phyloP scores from a whole-genome alignment of 2,113 vertebrate genomes.

The Muntiacus reevesi region DNA sequence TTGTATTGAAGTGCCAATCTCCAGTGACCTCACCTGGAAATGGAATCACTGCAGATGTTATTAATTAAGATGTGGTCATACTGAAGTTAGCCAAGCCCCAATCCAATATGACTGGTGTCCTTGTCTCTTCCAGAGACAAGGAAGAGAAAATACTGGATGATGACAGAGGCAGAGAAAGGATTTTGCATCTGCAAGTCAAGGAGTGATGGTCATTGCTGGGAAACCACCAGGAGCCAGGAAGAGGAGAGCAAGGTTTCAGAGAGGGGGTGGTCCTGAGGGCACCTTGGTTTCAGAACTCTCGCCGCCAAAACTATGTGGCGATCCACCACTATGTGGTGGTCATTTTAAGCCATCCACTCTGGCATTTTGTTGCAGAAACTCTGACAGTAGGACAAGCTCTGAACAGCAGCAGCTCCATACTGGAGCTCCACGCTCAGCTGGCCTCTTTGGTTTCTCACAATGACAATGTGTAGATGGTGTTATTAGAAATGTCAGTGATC shows the following conservation, averaged over 20 bases:
- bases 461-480: neutral
- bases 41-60: neutral
- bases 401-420: neutral
- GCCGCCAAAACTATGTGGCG: no score
- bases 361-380: neutral
- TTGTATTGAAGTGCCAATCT: neutral
- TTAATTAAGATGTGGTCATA: neutral
- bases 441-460: neutral
- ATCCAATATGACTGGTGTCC: neutral
- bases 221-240: neutral
- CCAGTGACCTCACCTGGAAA: neutral
- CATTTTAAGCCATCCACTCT: neutral
- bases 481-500: neutral
- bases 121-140: neutral
- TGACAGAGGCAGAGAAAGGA: neutral
- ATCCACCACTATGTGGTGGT: no score
- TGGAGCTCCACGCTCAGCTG: neutral
- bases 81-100: neutral
- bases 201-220: accelerated
- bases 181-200: neutral
- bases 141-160: neutral
- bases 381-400: neutral
- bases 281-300: neutral
- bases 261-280: neutral
- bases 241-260: neutral